A percentile compares a stretch with the other conserved stretches of the same genome.
These are phyloP conservation scores for Gymnothorax javanicus DNA, from an alignment of 2,797 vertebrate genomes.

Conservation along the genomic window DNA sequence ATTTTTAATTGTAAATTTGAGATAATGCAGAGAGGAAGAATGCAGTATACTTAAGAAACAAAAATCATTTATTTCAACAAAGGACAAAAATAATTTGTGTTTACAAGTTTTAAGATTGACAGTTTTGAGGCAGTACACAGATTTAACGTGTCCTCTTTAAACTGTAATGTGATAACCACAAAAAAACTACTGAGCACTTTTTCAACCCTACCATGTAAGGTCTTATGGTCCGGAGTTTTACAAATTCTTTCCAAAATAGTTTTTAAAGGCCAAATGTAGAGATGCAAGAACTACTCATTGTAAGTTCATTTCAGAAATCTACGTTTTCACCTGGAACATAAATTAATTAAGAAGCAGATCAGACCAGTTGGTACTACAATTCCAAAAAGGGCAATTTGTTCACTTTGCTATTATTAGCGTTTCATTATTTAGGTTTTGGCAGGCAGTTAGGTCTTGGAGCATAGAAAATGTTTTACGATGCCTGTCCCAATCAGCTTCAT, in stretches of 20 bases:
- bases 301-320: background rate
- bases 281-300: background rate
- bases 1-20: background rate
- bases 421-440: constrained; percentile 55
- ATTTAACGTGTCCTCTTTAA: too few relatives aligned
- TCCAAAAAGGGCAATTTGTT: constrained; percentile 63
- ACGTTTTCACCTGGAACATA: background rate
- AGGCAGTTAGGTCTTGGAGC: constrained; percentile 56
- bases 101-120: background rate
- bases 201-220: background rate
- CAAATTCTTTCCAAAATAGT: background rate
- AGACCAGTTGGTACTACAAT: constrained; percentile 23
- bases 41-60: background rate
- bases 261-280: background rate
- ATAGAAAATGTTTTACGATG: constrained; percentile 66
- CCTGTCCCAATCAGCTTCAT: constrained; percentile 71
- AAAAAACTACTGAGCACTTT: too few relatives aligned
- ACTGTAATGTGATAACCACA: too few relatives aligned
- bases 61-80: background rate
- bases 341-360: background rate
- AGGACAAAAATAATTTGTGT: background rate
- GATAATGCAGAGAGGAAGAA: background rate
- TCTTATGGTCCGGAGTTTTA: background rate
- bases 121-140: background rate
- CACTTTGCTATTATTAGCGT: constrained; percentile 64